Evolutionary conservation across 2,888 invertebrate genomes (phyloP), one percentile per base, ranked within the genome.

Genomic region (Caenorhabditis virilis): DNA sequence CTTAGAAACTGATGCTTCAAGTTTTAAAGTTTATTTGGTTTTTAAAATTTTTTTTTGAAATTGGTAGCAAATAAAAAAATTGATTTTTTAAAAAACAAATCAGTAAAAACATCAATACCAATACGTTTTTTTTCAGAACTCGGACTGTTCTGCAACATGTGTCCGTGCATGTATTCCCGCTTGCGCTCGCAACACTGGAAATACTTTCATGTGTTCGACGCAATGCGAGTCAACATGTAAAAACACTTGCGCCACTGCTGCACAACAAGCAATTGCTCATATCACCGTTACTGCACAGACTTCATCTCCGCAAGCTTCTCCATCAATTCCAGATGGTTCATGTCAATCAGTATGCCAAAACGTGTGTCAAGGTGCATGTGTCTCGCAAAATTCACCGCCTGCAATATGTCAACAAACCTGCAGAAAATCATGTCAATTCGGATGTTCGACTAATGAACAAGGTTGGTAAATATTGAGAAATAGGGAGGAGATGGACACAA

Each of bases 341-440:
- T 72, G 72, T 26, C 52, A 60, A 47, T 48, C 47, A 39, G 63
- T 63, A 5, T 72, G 72, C 36, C 72, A 72, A 47, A 69, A 69
- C 47, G 72, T 69, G 30, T 67, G 67, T 23, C 67, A 67, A 45
- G 54, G 60, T 27, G 72, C 72, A 1, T 72, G 72, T 43, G 63
- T 66, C 9, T 63, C 69, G 16, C 58, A 66, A n/a, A 62, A 66
- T 16, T 65, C 71, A 20, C 72, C 72, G 33, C 53, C 66, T 1
- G 49, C 60, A 2, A 50, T 69, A 39, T 72, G 72, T 46, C 59
- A 66, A 33, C 62, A 63, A 33, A 72, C 72, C 13, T 72, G 72
- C 39, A 47, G 45, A 39, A 55, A 65, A 16, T 62, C 61, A 13
- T 72, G 72, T 27, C 59, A 63, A 27, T 69, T 69, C 45, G 72